These are phyloP conservation scores for Huso huso DNA, from an alignment of 2,797 vertebrate species.

Conservation along the genomic window DNA sequence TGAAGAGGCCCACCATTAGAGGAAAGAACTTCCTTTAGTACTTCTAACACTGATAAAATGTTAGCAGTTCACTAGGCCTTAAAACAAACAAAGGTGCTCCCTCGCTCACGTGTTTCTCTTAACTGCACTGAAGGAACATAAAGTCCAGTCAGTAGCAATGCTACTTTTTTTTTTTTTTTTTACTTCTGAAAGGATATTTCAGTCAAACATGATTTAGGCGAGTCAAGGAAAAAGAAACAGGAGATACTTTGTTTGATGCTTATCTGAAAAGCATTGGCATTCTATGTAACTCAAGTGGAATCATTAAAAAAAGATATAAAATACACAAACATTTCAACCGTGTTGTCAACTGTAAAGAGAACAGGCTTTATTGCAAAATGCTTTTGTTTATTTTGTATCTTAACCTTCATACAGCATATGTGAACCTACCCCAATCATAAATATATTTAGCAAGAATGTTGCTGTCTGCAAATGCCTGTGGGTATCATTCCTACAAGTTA, in stretches of 20 bases:
- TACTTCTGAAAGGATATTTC: constrained; percentile 21
- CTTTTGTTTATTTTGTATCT: no score
- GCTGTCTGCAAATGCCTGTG: no score
- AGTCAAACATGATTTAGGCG: constrained; percentile 22
- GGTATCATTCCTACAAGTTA: no score
- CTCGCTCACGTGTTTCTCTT: constrained; percentile 38
- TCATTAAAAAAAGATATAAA: background rate
- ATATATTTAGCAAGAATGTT: no score
- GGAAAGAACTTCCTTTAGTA: constrained; percentile 58
- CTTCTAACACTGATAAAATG: constrained; percentile 65
- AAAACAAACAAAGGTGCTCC: constrained; percentile 70
- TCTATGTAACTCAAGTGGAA: background rate
- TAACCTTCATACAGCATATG: no score
- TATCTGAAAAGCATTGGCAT: background rate
- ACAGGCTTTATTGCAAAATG: no score
- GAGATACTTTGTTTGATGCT: no score
- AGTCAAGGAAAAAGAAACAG: no score
- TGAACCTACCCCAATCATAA: no score
- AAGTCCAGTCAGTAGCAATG: constrained; percentile 2
- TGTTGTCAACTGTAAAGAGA: no score
- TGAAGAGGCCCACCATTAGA: no score
- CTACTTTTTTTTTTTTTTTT: background rate
- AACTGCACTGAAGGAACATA: constrained; percentile 29
- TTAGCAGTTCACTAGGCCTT: constrained; percentile 62
- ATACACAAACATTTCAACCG: no score